Conservation (phyloP, 2,888 invertebrate genomes). For the Pandemis cinnamomeana region DNA sequence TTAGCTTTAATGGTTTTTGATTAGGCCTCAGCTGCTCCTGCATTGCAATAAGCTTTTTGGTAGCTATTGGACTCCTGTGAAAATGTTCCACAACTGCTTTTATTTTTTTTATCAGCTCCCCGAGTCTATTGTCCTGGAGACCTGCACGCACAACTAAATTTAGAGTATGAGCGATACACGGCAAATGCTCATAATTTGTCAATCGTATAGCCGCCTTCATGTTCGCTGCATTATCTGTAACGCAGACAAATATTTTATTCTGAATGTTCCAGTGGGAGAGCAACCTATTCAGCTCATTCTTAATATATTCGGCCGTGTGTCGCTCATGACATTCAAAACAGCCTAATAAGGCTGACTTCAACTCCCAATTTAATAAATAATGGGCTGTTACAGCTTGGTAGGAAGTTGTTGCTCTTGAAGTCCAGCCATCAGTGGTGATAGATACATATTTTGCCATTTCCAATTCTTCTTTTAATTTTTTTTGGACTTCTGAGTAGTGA, state of each 20-base stretch:
- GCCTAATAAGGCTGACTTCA: too few relatives aligned
- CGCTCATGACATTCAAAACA: too few relatives aligned
- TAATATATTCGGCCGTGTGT: background rate
- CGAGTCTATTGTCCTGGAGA: background rate
- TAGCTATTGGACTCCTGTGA: constrained; percentile 48
- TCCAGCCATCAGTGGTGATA: too few relatives aligned
- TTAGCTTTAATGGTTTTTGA: constrained; percentile 45
- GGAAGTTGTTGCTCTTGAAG: too few relatives aligned
- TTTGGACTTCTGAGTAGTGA: too few relatives aligned
- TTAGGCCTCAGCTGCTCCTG: constrained; percentile 41
- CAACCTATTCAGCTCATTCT: background rate
- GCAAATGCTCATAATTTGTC: constrained; percentile 48
- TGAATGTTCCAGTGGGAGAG: constrained; percentile 42
- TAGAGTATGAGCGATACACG: constrained; percentile 44
- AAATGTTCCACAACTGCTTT: constrained; percentile 50
- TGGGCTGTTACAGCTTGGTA: too few relatives aligned
- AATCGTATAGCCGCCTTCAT: constrained; percentile 50
- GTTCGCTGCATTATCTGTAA: constrained; percentile 51
- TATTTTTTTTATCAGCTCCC: constrained; percentile 47
- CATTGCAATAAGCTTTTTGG: constrained; percentile 46
- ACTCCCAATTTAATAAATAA: too few relatives aligned
- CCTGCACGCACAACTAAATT: constrained; percentile 6
- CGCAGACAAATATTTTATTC: constrained; percentile 47
- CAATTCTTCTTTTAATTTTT: too few relatives aligned
- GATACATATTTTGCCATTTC: too few relatives aligned